Evolutionary conservation across 2,888 invertebrate species (phyloP).

Genomic region (Lasioglossum lativentre): DNA sequence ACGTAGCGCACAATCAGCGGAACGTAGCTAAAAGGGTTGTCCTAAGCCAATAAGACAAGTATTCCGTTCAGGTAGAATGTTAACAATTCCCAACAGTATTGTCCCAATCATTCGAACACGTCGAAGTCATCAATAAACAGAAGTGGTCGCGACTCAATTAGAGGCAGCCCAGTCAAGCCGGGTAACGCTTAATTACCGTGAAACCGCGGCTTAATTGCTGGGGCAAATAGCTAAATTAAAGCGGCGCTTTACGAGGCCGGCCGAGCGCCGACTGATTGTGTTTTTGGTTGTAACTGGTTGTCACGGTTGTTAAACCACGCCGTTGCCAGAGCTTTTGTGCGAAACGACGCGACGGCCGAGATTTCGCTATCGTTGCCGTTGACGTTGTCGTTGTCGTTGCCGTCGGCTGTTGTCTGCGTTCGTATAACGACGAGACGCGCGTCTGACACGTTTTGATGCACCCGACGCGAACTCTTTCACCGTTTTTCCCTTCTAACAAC

Average conservation of each 20-base stretch:
- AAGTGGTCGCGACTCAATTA: slow-evolving; percentile 53
- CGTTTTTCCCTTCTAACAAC: too few species aligned
- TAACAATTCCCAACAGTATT: background rate
- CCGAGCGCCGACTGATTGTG: slow-evolving; percentile 74
- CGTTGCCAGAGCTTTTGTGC: slow-evolving; percentile 48
- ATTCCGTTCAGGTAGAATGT: slow-evolving; percentile 1
- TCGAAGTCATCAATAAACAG: slow-evolving; percentile 47
- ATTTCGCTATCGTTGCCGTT: slow-evolving; percentile 22
- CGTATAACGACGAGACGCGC: slow-evolving; percentile 53
- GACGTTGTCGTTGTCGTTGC: slow-evolving; percentile 36
- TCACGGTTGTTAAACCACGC: slow-evolving; percentile 69
- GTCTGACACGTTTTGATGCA: slow-evolving; percentile 25
- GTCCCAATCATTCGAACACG: slow-evolving; percentile 15
- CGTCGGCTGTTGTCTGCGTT: slow-evolving; percentile 38
- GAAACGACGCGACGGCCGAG: slow-evolving; percentile 11
- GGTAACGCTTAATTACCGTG: slow-evolving; percentile 75
- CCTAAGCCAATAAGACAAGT: slow-evolving; percentile 7
- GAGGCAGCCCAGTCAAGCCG: slow-evolving; percentile 44
- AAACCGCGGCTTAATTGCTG: slow-evolving; percentile 77
- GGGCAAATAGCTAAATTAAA: slow-evolving; percentile 78
- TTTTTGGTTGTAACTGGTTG: slow-evolving; percentile 76
- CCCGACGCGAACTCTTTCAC: slow-evolving; percentile 18
- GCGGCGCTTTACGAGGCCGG: slow-evolving; percentile 69
- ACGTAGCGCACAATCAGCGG: background rate
- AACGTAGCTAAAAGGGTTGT: background rate